Conservation (phyloP, 2,113 vertebrate genomes). For the Eidolon helvum region DNA sequence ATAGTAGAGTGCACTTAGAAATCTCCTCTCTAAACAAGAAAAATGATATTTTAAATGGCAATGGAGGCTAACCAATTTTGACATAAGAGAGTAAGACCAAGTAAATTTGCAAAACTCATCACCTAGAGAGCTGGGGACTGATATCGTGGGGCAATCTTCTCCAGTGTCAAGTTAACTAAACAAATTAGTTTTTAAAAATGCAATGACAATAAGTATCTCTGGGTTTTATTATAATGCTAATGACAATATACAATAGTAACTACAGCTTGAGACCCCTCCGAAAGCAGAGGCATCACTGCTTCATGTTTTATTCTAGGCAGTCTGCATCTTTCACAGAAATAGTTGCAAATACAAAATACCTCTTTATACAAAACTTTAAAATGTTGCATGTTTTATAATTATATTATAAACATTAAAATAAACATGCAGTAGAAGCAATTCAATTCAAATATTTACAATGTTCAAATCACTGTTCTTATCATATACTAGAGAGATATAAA, state of each 20-base stretch:
- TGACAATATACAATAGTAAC: background rate
- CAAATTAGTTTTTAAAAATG: background rate
- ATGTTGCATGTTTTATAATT: background rate
- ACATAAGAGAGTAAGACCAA: background rate
- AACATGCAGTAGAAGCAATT: background rate
- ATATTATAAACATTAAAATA: background rate
- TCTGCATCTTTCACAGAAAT: background rate
- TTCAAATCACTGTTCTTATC: background rate
- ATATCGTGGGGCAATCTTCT: background rate
- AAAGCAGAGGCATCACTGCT: background rate
- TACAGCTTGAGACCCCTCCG: background rate
- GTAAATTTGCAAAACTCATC: background rate
- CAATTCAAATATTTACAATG: background rate
- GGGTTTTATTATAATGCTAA: background rate
- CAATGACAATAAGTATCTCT: background rate
- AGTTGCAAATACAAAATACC: background rate
- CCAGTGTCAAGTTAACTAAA: background rate
- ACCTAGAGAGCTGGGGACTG: background rate
- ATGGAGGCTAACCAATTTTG: background rate
- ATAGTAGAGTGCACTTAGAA: background rate
- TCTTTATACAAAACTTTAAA: background rate
- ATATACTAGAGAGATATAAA: background rate
- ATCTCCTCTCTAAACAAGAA: constrained; percentile 28
- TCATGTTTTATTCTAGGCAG: background rate
- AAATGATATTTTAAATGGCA: constrained; percentile 44